Percentiles rank a stretch among this genome's conserved stretches.
Evolutionary conservation across 1,140 invertebrate genomes (phyloP).

Genomic region (Plutomurus gul): DNA sequence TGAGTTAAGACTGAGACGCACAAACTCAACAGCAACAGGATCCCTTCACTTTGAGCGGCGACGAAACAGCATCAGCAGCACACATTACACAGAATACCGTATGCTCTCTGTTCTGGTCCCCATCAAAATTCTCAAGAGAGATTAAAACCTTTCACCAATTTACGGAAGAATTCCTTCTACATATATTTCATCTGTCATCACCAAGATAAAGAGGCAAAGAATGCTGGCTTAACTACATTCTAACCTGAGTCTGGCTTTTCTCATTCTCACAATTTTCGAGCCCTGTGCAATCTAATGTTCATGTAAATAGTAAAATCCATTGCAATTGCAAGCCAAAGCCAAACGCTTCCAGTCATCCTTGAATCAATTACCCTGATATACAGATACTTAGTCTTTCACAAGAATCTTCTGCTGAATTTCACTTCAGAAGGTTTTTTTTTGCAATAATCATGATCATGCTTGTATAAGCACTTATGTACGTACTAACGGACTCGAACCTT

Average conservation of each 20-base stretch:
- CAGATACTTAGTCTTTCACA: not conserved
- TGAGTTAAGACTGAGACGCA: not conserved
- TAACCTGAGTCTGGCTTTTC: slow-evolving; percentile 22
- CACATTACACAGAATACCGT: not conserved
- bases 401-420: slow-evolving; percentile 26
- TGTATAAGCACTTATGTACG: not conserved
- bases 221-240: slow-evolving; percentile 11
- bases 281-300: not conserved
- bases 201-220: slow-evolving; percentile 33
- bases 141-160: slow-evolving; percentile 37
- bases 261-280: slow-evolving; percentile 32
- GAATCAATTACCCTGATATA: slow-evolving; percentile 27
- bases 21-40: not conserved
- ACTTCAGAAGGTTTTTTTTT: not conserved
- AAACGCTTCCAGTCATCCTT: slow-evolving; percentile 10
- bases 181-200: slow-evolving; percentile 37
- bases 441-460: slow-evolving; percentile 3
- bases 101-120: not conserved
- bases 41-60: not conserved
- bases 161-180: slow-evolving; percentile 35
- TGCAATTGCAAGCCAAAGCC: slow-evolving; percentile 7
- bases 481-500: not conserved
- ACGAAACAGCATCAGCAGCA: not conserved
- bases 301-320: too few relatives aligned
- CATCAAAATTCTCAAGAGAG: slow-evolving; percentile 28